phyloP scores from a whole-genome alignment of 2,888 invertebrate genomes.

The Lymantria dispar region DNA sequence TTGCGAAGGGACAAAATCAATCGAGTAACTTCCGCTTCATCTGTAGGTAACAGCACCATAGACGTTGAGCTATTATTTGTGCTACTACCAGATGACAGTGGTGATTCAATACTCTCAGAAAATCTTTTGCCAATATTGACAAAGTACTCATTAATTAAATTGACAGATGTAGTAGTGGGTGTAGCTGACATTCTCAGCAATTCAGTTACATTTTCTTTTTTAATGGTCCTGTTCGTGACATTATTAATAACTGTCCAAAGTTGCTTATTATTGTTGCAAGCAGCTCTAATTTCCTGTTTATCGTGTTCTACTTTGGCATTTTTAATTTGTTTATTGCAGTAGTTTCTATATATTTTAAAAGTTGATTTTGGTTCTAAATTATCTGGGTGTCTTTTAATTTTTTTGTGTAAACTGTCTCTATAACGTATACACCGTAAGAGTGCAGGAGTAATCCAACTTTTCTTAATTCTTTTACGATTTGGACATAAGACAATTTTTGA shows the following conservation, averaged over 20 bases:
- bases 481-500: neutral
- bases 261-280: neutral
- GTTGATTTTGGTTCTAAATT: neutral
- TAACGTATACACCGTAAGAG: neutral
- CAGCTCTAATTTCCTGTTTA: neutral
- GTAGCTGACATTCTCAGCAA: neutral
- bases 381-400: neutral
- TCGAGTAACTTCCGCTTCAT: too few relatives aligned
- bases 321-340: neutral
- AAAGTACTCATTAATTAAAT: neutral
- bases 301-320: neutral
- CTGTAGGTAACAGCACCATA: too few relatives aligned
- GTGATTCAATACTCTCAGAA: neutral
- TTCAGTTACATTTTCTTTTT: neutral
- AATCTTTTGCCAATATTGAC: neutral
- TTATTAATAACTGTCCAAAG: too few relatives aligned
- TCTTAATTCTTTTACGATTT: too few relatives aligned
- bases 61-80: neutral
- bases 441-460: neutral
- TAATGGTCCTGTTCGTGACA: too few relatives aligned
- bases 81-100: too few relatives aligned
- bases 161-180: neutral
- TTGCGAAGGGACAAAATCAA: too few relatives aligned
- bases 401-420: conserved; percentile 1
- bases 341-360: too few relatives aligned